Base-by-base conservation (phyloP, 1,140 invertebrate genomes). In the Octopus sinensis region DNA sequence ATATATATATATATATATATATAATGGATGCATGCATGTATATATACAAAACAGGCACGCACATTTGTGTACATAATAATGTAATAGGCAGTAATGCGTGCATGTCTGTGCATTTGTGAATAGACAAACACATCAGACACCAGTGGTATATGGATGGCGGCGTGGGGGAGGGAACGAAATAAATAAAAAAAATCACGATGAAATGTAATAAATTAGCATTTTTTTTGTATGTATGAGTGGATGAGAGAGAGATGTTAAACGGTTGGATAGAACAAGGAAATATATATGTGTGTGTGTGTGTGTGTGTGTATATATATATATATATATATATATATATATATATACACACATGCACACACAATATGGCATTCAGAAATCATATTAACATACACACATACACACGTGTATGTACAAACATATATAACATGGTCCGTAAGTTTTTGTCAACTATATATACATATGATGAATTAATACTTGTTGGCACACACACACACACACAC, bases 251-350 rank as follows among this genome's bases (percentile, higher is more conserved):
- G 7, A 62, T 62, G 7, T 62, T 62, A 17, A 7, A 62, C 17
- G 17, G 7, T 9, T 62, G 17, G 7, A 62, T 62, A 62, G 7
- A 62, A 62, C 56, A 9, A 9, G 7, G 17, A 17, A 62, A 62
- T 62, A 62, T 9, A 9, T 62, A 17, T 62, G 56, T 62, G 56
- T 62, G 56, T 62, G 56, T 62, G 56, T 62, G 56, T 62, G 56
- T 62, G 56, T 62, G 56, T 62, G 56, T 62, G 56, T 62, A 17
- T 62, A 17, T 62, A 3, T 62, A 17, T 62, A 17, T 62, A 62
- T 62, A 62, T 62, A 62, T 62, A 62, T 62, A 62, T 62, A 62
- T 62, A 62, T 62, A 62, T 62, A 62, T 62, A 62, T 62, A 62
- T 62, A 62, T 62, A 62, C 4, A 62, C 3, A 62, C 56, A 62